A percentile compares a stretch with the other conserved stretches of the same genome.
Conservation (phyloP, 2,888 invertebrate genomes). For the Dasysyrphus tricinctus region DNA sequence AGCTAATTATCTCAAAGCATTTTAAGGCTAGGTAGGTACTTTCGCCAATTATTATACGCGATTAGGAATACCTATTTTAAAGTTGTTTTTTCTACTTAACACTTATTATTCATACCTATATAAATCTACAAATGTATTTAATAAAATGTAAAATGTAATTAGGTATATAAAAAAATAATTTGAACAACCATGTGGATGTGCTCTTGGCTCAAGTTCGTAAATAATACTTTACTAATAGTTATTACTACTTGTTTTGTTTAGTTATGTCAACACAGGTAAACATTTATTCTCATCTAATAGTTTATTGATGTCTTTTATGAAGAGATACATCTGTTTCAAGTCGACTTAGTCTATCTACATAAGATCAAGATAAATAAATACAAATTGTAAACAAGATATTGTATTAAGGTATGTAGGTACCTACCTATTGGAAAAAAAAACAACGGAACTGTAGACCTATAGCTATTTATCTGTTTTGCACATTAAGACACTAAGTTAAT, state of each 20-base stretch:
- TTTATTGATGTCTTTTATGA: not conserved
- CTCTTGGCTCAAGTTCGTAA: not conserved
- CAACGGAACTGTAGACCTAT: not conserved
- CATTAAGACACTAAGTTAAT: slow-evolving; percentile 53
- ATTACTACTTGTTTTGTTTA: not conserved
- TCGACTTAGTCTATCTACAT: not conserved
- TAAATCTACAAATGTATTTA: too few relatives aligned
- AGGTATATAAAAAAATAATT: not conserved
- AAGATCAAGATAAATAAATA: slow-evolving; percentile 14
- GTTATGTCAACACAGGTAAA: not conserved
- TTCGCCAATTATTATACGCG: too few relatives aligned
- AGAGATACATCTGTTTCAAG: slow-evolving; percentile 7
- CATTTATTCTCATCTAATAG: not conserved
- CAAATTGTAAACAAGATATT: slow-evolving; percentile 40
- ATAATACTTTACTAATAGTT: not conserved
- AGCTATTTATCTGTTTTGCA: slow-evolving; percentile 9
- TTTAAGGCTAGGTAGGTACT: too few relatives aligned
- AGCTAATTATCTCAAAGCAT: too few relatives aligned
- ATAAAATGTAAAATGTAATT: not conserved
- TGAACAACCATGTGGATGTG: not conserved
- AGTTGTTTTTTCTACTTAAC: too few relatives aligned
- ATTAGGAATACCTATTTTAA: too few relatives aligned
- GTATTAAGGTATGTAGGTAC: not conserved
- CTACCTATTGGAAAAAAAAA: slow-evolving; percentile 22
- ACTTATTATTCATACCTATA: too few relatives aligned